Evolutionary conservation across 2,888 invertebrate genomes (phyloP), one percentile per base, ranked within the genome.

Genomic region (Heliconius charithonia): DNA sequence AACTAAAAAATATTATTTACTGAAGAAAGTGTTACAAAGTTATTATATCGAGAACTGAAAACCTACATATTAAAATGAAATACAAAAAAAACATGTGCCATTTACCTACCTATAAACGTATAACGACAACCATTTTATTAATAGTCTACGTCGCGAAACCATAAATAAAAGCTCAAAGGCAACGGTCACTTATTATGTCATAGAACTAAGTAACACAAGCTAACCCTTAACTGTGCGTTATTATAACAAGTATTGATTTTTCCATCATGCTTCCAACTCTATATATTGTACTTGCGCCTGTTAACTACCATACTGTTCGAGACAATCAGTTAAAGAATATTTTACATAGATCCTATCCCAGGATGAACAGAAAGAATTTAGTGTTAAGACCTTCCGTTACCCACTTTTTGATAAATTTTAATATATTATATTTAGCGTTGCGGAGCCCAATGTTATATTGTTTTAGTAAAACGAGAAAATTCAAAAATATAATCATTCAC

Each of bases 121-220:
- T 77, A 69, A 79, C 73, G 79, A 71, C 73, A 10, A 75, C 66
- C 75, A 75, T 75, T 37, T 37, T 77, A 77, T 77, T 75, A 77
- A 75, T 75, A 71, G 71, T 41, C 29, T 72, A 56, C 75, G 77
- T 79, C 75, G 79, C 75, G 75, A 51, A 32, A 69, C 77, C 77
- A 77, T 81, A 77, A 81, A 81, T 79, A 77, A 72, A 73, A 75
- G 75, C 72, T 81, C 27, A 77, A 75, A 77, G 81, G 75, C 77
- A 76, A 79, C 75, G 66, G 59, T 75, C 71, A 75, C 41, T 77
- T 79, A 81, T 79, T 77, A 79, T 78, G 78, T 76, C 73, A 78
- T 76, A 76, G 74, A 75, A 66, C 59, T 66, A 66, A 69, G 70
- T 78, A 78, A 76, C 79, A 74, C 66, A 81, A 29, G 45, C 59